These are phyloP conservation scores for Sebastes itinus DNA, from an alignment of 2,797 vertebrate species.

Conservation along the genomic window DNA sequence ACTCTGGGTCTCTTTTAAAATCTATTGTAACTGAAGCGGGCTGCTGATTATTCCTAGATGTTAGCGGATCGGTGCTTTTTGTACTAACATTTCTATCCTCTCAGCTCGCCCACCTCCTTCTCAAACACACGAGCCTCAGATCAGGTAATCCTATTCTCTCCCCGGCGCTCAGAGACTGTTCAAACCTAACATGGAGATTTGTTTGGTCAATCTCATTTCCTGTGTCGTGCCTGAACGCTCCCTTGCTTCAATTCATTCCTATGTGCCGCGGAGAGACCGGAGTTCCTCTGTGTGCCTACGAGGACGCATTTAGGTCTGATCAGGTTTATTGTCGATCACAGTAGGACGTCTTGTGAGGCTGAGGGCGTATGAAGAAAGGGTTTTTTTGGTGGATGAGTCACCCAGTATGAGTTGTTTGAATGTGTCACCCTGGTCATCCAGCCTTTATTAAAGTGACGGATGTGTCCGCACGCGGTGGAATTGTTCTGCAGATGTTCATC, in stretches of 20 bases:
- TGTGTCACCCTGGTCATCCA: neutral
- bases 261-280: fast-evolving
- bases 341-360: neutral
- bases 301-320: neutral
- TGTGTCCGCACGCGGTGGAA: fast-evolving
- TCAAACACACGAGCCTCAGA: neutral
- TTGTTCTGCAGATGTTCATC: neutral
- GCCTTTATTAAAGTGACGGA: neutral
- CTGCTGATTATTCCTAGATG: no score
- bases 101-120: neutral
- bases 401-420: neutral
- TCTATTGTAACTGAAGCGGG: no score
- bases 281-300: neutral
- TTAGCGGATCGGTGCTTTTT: neutral
- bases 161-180: neutral
- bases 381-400: neutral
- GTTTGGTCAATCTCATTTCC: neutral
- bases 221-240: neutral
- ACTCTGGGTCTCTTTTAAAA: no score
- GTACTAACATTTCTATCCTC: neutral
- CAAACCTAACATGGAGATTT: neutral
- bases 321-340: neutral
- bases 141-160: neutral
- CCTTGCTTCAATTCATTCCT: neutral
- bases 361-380: neutral